Evolutionary conservation across 2,113 vertebrate species (phyloP).

Genomic region (Conger conger): DNA sequence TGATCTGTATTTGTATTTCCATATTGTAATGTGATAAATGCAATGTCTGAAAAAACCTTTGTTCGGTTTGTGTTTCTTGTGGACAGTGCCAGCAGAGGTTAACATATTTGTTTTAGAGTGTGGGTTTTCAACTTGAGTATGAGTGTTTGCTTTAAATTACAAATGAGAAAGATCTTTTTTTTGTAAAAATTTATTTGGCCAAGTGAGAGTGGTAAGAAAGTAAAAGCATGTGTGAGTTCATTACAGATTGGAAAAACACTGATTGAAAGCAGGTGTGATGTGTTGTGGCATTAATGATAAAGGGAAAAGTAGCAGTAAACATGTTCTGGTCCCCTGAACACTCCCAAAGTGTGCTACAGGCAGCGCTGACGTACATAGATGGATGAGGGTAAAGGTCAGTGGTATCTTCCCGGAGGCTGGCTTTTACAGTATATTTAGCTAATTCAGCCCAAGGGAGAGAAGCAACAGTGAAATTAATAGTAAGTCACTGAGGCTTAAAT

Average conservation of each 20-base stretch:
- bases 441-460: not conserved
- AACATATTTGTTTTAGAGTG: too few species aligned
- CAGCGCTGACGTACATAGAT: not conserved
- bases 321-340: not conserved
- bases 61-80: not conserved
- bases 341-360: not conserved
- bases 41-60: not conserved
- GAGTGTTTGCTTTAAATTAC: not conserved
- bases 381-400: not conserved
- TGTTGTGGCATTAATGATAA: not conserved
- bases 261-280: conserved; percentile 1
- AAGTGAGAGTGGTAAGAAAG: not conserved
- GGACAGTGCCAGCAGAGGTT: not conserved
- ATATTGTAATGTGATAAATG: not conserved
- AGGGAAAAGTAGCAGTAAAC: not conserved
- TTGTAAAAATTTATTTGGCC: not conserved
- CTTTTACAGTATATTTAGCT: not conserved
- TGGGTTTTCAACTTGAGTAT: not conserved
- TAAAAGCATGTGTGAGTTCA: not conserved
- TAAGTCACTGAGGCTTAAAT: not conserved
- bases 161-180: not conserved
- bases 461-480: not conserved
- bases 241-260: not conserved
- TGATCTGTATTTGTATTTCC: not conserved
- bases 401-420: not conserved